phyloP scores from a whole-genome alignment of 2,797 vertebrate genomes.

The Oophaga sylvatica region DNA sequence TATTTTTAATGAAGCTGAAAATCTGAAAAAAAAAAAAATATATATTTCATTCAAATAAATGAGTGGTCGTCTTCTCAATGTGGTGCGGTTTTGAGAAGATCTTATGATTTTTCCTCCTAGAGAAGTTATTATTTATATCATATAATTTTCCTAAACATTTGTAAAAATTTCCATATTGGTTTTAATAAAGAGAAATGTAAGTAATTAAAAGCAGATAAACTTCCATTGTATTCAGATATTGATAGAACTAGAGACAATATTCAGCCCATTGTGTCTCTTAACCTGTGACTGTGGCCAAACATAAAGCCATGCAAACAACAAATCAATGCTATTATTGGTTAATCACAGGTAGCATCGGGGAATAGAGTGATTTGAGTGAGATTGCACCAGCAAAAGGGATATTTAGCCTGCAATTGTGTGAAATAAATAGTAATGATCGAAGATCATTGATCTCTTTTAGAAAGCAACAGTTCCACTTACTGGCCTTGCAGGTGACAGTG shows the following conservation, averaged over 20 bases:
- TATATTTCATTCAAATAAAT: too few relatives aligned
- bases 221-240: not conserved
- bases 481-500: not conserved
- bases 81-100: too few relatives aligned
- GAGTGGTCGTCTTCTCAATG: too few relatives aligned
- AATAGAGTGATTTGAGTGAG: conserved; percentile 42
- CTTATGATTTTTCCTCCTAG: not conserved
- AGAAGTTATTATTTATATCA: not conserved
- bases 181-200: not conserved
- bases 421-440: conserved; percentile 36
- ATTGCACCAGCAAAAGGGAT: conserved; percentile 20
- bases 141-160: not conserved
- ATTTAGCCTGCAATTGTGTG: conserved; percentile 36
- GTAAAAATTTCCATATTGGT: not conserved
- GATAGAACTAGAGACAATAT: not conserved
- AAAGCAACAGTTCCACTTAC: not conserved
- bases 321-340: conserved; percentile 53
- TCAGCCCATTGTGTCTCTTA: conserved; percentile 6
- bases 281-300: conserved; percentile 20
- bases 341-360: conserved; percentile 32
- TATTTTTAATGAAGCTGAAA: too few relatives aligned
- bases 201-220: not conserved
- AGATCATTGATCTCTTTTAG: conserved; percentile 20
- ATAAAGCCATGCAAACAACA: conserved; percentile 22
- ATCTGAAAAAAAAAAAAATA: too few relatives aligned